Evolutionary conservation across 2,797 vertebrate species (phyloP), one percentile per base, ranked within the genome.

Genomic region (Pempheris klunzingeri): DNA sequence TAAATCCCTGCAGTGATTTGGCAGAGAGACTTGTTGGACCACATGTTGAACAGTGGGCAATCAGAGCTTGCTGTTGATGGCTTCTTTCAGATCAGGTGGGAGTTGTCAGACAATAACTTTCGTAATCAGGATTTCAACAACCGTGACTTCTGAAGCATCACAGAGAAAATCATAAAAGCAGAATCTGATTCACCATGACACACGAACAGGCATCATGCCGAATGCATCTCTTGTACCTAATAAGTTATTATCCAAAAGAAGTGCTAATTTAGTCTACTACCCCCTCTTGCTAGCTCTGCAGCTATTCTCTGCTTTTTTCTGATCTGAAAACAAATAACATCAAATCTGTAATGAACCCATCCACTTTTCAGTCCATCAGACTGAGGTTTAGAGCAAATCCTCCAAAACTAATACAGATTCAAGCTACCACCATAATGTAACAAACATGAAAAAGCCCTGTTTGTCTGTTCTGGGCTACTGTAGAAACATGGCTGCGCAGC

Each of bases 1-100:
- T 75, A 58, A 58, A 44, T 49, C 41, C 60, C 59, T 14, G 28
- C 44, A 59, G 24, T 28, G 24, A 17, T 14, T 52, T 17, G 50
- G 50, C 36, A 39, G 36, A 43, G 22, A 28, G 39, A 60, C 15
- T 7, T 3, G 15, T 60, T 15, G 11, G 38, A 12, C 24, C 43
- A 4, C 24, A 28, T 22, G n/a, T 4, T 57, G n/a, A 57, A 28
- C 15, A 1, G 4, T 14, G 12, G 15, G 1, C 38, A 41, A 12
- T 18, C 15, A 60, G 17, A 41, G 4, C 14, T 39, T 15, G 6
- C 24, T 17, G 49, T 52, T 52, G 1, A 17, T 30, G 52, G 11
- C 30, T 6, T 32, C 30, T 32, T 49, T 49, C 11, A 49, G 12
- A 49, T 47, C 0, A 4, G 24, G 24, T 24, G 28, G 24, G 26